phyloP scores from a whole-genome alignment of 2,888 invertebrate species.

The Spatulosminthurus flaviceps region DNA sequence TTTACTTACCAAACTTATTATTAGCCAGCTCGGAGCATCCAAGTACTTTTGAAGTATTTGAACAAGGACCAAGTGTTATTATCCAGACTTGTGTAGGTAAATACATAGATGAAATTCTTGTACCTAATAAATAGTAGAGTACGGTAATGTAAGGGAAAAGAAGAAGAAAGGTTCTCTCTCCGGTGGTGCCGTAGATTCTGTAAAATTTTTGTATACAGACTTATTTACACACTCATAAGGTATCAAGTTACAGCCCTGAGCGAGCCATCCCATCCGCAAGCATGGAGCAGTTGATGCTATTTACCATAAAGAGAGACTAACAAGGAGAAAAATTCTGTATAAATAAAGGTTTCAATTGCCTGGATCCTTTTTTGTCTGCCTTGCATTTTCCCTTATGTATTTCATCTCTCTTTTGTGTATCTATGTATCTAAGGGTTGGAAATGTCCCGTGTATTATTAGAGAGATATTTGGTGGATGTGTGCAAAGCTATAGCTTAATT shows the following conservation, averaged over 20 bases:
- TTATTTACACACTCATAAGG: conserved; percentile 5
- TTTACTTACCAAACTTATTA: conserved; percentile 3
- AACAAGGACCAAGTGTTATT: not conserved
- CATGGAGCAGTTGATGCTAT: conserved; percentile 14
- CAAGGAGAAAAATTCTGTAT: conserved; percentile 18
- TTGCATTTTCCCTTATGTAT: no score
- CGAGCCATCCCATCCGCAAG: conserved; percentile 18
- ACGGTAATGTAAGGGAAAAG: not conserved
- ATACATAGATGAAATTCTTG: not conserved
- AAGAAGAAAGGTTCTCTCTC: not conserved
- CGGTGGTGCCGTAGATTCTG: conserved; percentile 9
- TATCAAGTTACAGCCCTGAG: conserved; percentile 14
- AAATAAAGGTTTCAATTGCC: conserved; percentile 18
- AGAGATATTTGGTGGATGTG: not conserved
- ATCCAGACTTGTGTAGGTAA: no score
- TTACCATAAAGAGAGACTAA: conserved; percentile 18
- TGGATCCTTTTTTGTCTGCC: conserved; percentile 13
- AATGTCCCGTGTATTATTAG: not conserved
- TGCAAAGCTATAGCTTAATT: not conserved
- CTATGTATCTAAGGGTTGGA: no score
- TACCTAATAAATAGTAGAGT: not conserved
- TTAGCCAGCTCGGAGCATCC: not conserved
- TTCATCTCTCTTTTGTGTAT: no score
- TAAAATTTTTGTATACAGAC: not conserved
- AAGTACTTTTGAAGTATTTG: not conserved